phyloP scores from a whole-genome alignment of 2,797 vertebrate genomes.

The Lepilemur ruficaudatus region DNA sequence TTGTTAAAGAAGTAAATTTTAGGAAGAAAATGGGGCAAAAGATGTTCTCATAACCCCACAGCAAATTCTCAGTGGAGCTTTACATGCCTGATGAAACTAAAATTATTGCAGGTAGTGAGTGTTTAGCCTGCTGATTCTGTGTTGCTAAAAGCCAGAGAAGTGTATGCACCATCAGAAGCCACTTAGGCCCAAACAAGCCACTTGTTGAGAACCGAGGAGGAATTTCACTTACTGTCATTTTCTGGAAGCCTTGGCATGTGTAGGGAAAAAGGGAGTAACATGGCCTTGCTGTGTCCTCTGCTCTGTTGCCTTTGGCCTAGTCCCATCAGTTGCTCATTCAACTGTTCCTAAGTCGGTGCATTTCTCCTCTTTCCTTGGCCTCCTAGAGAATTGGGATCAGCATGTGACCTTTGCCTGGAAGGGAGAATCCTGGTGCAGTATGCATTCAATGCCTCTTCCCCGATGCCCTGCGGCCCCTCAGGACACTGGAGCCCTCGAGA shows the following conservation, averaged over 20 bases:
- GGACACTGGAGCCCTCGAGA: conserved; percentile 99
- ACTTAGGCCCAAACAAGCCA: not conserved
- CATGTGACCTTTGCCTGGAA: conserved; percentile 95
- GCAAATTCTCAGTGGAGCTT: not conserved
- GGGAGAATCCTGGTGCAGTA: conserved; percentile 94
- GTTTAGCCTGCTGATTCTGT: not conserved
- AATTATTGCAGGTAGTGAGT: not conserved
- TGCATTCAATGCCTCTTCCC: conserved; percentile 95
- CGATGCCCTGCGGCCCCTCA: conserved; percentile 94
- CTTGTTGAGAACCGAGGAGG: not conserved
- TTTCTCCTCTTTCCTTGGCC: conserved; percentile 91
- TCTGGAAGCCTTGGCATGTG: conserved; percentile 38
- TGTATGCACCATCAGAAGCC: not conserved
- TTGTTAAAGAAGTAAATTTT: not conserved
- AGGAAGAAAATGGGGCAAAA: not conserved
- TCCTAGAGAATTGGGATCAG: conserved; percentile 99
- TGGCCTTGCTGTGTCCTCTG: conserved; percentile 44
- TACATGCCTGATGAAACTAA: not conserved
- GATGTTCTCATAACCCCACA: not conserved
- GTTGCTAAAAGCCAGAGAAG: not conserved
- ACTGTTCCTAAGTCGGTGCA: conserved; percentile 87
- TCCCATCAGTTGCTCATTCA: conserved; percentile 73
- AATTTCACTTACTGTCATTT: not conserved
- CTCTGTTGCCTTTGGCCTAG: conserved; percentile 59
- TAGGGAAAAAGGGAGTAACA: conserved; percentile 40